These are phyloP conservation scores for Cotesia vestalis DNA, from an alignment of 1,140 invertebrate species.

Conservation along the genomic window DNA sequence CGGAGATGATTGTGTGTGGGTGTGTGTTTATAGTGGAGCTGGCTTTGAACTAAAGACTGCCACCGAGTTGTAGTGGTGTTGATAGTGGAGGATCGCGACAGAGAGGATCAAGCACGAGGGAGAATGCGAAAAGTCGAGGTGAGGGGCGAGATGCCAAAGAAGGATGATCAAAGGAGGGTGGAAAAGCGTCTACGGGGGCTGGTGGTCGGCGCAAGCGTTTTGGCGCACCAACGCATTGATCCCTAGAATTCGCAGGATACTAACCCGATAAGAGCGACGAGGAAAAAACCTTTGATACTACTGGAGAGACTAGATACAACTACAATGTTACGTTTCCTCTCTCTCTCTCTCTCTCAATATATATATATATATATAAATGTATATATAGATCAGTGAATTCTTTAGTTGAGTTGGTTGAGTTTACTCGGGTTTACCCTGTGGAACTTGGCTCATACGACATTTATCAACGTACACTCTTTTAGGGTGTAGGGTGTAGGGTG, in stretches of 20 bases:
- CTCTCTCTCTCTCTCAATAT: background rate
- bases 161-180: conserved; percentile 4
- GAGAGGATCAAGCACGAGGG: background rate
- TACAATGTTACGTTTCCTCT: conserved; percentile 21
- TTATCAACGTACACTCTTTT: conserved; percentile 1
- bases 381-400: conserved; percentile 11
- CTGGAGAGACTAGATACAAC: conserved; percentile 27
- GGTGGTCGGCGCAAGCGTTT: conserved; percentile 59
- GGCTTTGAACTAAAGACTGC: no score
- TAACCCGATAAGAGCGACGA: conserved; percentile 23
- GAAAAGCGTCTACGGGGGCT: background rate
- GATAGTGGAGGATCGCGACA: conserved; percentile 1
- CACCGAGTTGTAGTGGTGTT: no score
- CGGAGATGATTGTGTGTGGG: background rate
- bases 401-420: conserved; percentile 30
- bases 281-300: background rate
- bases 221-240: conserved; percentile 63
- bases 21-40: background rate
- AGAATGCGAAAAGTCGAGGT: no score
- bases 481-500: no score
- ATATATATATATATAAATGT: no score
- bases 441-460: conserved; percentile 23
- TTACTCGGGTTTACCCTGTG: conserved; percentile 25
- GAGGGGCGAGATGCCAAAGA: background rate
- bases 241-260: conserved; percentile 54